phyloP scores from a whole-genome alignment of 2,888 invertebrate genomes.

The Oxycera nigricornis region DNA sequence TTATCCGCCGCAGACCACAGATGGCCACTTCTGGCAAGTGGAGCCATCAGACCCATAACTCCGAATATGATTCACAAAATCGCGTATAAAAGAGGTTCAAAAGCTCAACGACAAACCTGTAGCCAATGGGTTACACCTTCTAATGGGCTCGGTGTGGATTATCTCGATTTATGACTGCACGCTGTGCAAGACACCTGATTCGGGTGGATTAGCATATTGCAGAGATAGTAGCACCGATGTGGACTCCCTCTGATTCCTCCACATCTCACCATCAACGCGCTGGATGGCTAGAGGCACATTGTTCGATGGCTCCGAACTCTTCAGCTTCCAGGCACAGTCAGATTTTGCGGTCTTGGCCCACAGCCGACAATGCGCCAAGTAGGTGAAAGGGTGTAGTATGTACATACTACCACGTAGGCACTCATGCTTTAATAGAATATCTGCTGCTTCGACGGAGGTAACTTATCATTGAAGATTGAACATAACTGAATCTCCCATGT shows the following conservation, averaged over 20 bases:
- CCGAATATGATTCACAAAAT: conserved; percentile 20
- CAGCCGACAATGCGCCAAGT: no score
- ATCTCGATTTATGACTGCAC: conserved; percentile 32
- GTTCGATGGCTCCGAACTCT: background rate
- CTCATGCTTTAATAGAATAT: no score
- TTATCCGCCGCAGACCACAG: background rate
- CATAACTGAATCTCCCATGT: no score
- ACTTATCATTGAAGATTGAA: no score
- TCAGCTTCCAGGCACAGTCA: no score
- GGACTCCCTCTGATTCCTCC: background rate
- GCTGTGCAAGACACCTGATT: conserved; percentile 32
- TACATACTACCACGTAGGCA: no score
- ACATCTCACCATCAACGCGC: background rate
- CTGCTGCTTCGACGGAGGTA: no score
- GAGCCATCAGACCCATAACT: background rate
- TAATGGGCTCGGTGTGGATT: conserved; percentile 21
- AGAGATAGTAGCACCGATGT: background rate
- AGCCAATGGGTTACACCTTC: conserved; percentile 6
- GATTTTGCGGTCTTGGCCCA: conserved; percentile 16
- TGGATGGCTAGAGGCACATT: background rate
- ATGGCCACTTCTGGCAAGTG: background rate
- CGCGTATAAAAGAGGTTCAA: background rate
- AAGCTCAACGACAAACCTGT: background rate
- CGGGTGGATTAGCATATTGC: conserved; percentile 37
- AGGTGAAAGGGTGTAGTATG: no score